phyloP scores from a whole-genome alignment of 2,888 invertebrate genomes.

The Drosophila monieri region DNA sequence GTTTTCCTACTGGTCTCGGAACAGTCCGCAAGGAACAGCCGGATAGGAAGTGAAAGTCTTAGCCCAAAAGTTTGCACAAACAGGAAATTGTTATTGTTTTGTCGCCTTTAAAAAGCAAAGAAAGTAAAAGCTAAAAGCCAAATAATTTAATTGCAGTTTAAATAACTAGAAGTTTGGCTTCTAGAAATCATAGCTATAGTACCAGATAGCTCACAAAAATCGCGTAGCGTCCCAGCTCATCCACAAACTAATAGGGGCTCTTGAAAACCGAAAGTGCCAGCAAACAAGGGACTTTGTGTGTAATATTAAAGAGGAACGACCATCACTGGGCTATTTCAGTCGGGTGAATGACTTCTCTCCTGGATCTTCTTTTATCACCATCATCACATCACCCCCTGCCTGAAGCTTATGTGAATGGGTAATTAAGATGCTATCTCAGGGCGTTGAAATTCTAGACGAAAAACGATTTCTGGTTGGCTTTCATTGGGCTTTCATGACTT shows the following conservation, averaged over 20 bases:
- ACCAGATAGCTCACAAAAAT: not conserved
- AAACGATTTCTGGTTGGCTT: constrained; percentile 30
- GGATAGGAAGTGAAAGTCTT: constrained; percentile 38
- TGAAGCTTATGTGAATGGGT: constrained; percentile 41
- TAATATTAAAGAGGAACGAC: constrained; percentile 54
- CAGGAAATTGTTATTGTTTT: constrained; percentile 67
- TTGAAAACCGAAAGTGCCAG: constrained; percentile 14
- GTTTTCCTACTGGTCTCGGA: constrained; percentile 48
- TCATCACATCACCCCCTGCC: not conserved
- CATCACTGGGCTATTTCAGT: constrained; percentile 7
- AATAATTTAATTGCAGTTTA: not conserved
- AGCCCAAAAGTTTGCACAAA: constrained; percentile 58
- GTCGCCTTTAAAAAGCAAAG: constrained; percentile 53
- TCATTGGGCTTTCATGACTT: constrained; percentile 34
- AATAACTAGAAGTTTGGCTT: not conserved
- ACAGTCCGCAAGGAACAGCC: constrained; percentile 5
- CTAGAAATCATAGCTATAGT: not conserved
- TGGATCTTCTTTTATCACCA: constrained; percentile 4
- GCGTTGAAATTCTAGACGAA: constrained; percentile 57
- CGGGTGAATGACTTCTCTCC: constrained; percentile 42
- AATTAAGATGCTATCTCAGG: constrained; percentile 68
- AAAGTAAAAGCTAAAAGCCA: not conserved
- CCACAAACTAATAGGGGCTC: not conserved
- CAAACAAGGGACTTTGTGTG: constrained; percentile 38
- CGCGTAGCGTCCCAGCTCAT: not conserved